Percentiles rank a stretch among this genome's conserved stretches.
phyloP scores from a whole-genome alignment of 2,888 invertebrate genomes.

The Allophyes oxyacanthae region DNA sequence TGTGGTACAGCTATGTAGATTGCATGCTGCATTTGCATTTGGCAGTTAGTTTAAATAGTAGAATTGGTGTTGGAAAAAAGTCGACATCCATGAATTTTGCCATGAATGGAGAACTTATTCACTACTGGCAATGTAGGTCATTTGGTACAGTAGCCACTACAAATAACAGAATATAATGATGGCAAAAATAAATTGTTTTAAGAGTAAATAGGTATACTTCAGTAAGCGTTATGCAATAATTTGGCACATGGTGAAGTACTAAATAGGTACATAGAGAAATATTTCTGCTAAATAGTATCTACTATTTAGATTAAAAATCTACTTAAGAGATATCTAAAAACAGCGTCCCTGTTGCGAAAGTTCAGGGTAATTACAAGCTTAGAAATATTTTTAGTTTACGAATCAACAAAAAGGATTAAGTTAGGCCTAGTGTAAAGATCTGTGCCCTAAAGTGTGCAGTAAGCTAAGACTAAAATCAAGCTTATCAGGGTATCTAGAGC shows the following conservation, averaged over 20 bases:
- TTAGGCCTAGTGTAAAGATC: constrained; percentile 42
- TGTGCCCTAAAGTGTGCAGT: constrained; percentile 50
- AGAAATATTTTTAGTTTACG: constrained; percentile 16
- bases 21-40: too few species aligned
- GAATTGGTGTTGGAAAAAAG: too few species aligned
- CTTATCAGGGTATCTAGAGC: too few species aligned
- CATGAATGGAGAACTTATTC: too few species aligned
- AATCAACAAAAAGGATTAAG: constrained; percentile 27
- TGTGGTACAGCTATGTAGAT: too few species aligned
- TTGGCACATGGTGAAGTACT: constrained; percentile 48
- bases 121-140: too few species aligned
- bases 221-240: constrained; percentile 39
- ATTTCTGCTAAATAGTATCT: constrained; percentile 5
- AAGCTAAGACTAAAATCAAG: constrained; percentile 40
- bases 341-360: constrained; percentile 27
- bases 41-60: too few species aligned
- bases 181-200: too few species aligned
- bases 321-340: constrained; percentile 34
- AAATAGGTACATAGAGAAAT: not conserved
- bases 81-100: too few species aligned
- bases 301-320: constrained; percentile 21
- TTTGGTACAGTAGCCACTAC: too few species aligned
- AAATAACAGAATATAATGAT: too few species aligned
- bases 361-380: constrained; percentile 33
- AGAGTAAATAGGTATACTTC: not conserved